A percentile compares a stretch with the other conserved stretches of the same genome.
Conservation (phyloP, 2,797 vertebrate genomes). For the Cetoscarus ocellatus region DNA sequence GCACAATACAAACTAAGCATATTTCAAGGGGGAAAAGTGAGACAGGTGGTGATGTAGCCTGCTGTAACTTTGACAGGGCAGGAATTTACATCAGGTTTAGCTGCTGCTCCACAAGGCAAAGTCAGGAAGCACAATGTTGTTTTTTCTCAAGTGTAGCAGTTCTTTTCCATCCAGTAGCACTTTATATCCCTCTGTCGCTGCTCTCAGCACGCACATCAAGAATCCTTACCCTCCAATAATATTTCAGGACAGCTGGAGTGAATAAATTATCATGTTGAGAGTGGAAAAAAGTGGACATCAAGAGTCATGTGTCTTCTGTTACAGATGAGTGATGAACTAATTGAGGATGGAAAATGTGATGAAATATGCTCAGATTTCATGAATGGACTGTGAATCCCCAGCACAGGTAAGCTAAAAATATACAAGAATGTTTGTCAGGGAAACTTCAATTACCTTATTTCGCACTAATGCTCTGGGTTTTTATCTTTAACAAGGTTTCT, state of each 20-base stretch:
- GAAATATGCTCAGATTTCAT: constrained; percentile 24
- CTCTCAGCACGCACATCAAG: constrained; percentile 61
- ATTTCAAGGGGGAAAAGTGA: constrained; percentile 32
- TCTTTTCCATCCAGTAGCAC: constrained; percentile 69
- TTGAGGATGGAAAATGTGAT: constrained; percentile 22
- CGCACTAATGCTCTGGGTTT: background rate
- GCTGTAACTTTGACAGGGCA: constrained; percentile 59
- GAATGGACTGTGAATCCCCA: constrained; percentile 26
- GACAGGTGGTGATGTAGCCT: constrained; percentile 34
- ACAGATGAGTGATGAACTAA: constrained; percentile 29
- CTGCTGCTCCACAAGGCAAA: constrained; percentile 62
- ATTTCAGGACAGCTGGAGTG: constrained; percentile 54
- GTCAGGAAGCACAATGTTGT: constrained; percentile 78
- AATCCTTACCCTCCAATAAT: constrained; percentile 57
- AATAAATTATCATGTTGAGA: constrained; percentile 70
- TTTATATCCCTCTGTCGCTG: constrained; percentile 57
- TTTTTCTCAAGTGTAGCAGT: constrained; percentile 65
- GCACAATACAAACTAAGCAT: constrained; percentile 27
- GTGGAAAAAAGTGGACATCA: constrained; percentile 36
- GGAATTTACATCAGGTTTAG: constrained; percentile 76
- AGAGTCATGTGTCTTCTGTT: constrained; percentile 36
- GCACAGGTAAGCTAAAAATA: too few species aligned
- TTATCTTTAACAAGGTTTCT: background rate
- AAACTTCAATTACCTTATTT: background rate
- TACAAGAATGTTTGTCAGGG: too few species aligned